A percentile compares a stretch with the other conserved stretches of the same genome.
Conservation (phyloP, 2,113 vertebrate species). For the Himantopus leucocephalus region DNA sequence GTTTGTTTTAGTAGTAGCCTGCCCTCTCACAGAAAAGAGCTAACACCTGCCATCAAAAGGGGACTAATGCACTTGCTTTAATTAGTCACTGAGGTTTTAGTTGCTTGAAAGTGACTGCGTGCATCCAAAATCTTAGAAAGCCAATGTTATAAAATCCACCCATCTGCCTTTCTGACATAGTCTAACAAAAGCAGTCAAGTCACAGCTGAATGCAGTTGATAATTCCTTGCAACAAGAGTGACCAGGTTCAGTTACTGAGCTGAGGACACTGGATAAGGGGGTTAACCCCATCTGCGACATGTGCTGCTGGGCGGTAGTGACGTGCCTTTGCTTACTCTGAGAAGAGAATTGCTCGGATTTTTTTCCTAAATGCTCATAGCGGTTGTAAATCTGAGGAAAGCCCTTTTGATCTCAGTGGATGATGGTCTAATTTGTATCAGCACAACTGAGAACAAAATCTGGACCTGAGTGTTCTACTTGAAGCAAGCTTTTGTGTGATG, state of each 20-base stretch:
- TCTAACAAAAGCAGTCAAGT: background rate
- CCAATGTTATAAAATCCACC: background rate
- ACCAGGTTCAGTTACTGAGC: background rate
- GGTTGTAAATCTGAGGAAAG: constrained; percentile 4
- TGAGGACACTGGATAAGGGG: background rate
- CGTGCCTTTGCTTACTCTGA: background rate
- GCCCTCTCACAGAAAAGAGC: background rate
- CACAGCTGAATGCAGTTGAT: background rate
- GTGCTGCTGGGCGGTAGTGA: background rate
- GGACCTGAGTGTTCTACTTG: background rate
- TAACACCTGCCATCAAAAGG: background rate
- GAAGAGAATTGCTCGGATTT: background rate
- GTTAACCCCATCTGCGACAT: background rate
- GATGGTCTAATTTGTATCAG: constrained; percentile 6
- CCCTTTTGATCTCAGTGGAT: background rate
- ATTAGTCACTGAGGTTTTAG: background rate
- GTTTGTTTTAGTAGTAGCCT: background rate
- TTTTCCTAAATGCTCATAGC: background rate
- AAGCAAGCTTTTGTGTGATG: background rate
- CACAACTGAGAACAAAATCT: background rate
- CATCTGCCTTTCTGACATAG: background rate
- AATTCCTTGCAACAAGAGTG: background rate
- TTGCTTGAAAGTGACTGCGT: background rate
- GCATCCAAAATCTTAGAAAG: constrained; percentile 1
- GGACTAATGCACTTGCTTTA: background rate